Percentiles rank a stretch among this genome's conserved stretches.
Conservation (phyloP, 2,797 vertebrate species). For the Tokudaia muenninki region DNA sequence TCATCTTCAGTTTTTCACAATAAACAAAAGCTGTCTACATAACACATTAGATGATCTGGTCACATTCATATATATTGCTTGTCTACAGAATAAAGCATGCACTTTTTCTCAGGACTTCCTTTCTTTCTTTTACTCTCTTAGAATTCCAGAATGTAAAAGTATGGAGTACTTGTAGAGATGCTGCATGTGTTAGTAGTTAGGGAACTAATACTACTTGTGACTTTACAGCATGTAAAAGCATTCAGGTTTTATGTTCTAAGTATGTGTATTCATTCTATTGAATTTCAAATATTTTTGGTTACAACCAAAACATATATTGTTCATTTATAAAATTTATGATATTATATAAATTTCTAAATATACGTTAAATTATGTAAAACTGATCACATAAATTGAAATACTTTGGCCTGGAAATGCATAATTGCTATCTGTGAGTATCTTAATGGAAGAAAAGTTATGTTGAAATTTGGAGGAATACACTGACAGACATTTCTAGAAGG, state of each 20-base stretch:
- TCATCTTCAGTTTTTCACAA: neutral
- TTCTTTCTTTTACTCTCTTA: neutral
- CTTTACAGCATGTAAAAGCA: neutral
- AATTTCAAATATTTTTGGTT: neutral
- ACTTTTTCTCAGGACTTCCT: neutral
- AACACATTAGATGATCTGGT: neutral
- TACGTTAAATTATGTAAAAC: neutral
- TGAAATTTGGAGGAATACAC: neutral
- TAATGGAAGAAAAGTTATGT: neutral
- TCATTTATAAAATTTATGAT: neutral
- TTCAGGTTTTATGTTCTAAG: neutral
- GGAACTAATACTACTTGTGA: neutral
- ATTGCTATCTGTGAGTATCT: neutral
- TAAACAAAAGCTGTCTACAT: neutral
- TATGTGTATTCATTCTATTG: neutral
- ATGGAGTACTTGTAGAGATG: neutral
- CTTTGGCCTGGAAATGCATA: neutral
- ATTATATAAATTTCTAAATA: neutral
- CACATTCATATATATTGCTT: neutral
- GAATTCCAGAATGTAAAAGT: neutral
- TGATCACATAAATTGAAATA: neutral
- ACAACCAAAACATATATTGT: neutral
- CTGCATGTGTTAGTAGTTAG: neutral
- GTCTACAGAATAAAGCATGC: neutral
- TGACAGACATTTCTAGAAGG: neutral